phyloP scores from a whole-genome alignment of 2,797 vertebrate species.

The Peromyscus melanophrys region DNA sequence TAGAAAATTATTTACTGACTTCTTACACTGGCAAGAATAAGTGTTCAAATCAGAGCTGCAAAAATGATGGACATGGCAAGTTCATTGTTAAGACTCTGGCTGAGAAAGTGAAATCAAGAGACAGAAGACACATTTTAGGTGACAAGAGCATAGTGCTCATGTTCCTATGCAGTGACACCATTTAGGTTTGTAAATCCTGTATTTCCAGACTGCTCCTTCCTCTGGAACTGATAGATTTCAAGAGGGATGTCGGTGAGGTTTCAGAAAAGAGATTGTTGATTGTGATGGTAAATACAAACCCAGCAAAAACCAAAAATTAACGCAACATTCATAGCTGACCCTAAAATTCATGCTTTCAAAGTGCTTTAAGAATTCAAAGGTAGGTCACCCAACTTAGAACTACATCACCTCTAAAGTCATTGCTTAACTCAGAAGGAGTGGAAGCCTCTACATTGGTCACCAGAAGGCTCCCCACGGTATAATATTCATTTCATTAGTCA shows the following conservation, averaged over 20 bases:
- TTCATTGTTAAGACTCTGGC: not conserved
- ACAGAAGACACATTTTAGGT: not conserved
- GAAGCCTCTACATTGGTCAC: not conserved
- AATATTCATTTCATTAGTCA: slow-evolving; percentile 44
- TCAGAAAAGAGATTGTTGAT: no score
- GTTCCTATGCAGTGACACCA: not conserved
- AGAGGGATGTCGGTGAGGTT: accelerated
- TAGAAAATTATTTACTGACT: not conserved
- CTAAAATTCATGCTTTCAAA: slow-evolving; percentile 11
- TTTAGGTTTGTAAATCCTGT: not conserved
- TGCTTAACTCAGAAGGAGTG: not conserved
- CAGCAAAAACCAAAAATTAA: not conserved
- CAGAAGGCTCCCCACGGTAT: not conserved
- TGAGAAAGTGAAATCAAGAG: not conserved
- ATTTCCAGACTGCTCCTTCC: not conserved
- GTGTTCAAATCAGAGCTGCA: not conserved
- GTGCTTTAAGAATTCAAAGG: not conserved
- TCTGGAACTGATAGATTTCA: not conserved
- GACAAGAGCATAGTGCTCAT: not conserved
- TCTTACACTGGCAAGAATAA: not conserved
- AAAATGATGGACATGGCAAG: not conserved
- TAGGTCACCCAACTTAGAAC: slow-evolving; percentile 9
- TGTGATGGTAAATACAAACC: not conserved
- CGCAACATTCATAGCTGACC: not conserved
- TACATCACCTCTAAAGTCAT: slow-evolving; percentile 22